Base-by-base conservation (phyloP, 2,113 vertebrate genomes). In the Malurus melanocephalus region DNA sequence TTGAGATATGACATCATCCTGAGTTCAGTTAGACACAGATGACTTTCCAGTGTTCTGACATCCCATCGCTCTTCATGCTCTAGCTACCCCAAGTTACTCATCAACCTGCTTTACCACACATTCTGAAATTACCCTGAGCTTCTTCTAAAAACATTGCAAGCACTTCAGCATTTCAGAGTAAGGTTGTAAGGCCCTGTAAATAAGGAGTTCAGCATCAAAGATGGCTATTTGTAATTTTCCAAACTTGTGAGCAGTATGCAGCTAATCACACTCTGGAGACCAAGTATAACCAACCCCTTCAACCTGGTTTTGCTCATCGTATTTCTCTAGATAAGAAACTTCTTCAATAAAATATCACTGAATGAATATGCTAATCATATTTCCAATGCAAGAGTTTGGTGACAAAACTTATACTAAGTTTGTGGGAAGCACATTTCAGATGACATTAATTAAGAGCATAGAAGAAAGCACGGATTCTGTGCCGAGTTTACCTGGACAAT, bases 61-160 rank as follows among this genome's bases (percentile, higher is more conserved):
- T 20, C 13, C 48, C 65, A 51, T 33, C 1, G 1, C 59, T 87
- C 71, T 65, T 66, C 1, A 2, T 46, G 42, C 76, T 83, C 30
- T 32, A 73, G 42, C 60, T 74, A 60, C 42, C 52, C 68, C 49
- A 71, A 84, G 51, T 74, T 80, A 80, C 68, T 69, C 52, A 85
- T 35, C 35, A 71, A 33, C 32, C 48, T 74, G 60, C 49, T 85
- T 81, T 55, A 74, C 18, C 35, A 64, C 56, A 67, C 77, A 35
- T 56, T 67, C 85, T 91, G 86, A 95, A 92, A 78, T 88, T 79
- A 89, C 85, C 48, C 46, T 49, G 27, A 0, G 0, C 30, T 42
- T 94, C 71, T 75, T 83, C 88, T 64, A 57, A 86, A 93, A 48
- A 20, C 59, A 78, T 9, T 77, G 65, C 42, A 91, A 89, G 32